A percentile compares a stretch with the other conserved stretches of the same genome.
Evolutionary conservation across 2,113 vertebrate species (phyloP).

Genomic region (Pitta sordida): DNA sequence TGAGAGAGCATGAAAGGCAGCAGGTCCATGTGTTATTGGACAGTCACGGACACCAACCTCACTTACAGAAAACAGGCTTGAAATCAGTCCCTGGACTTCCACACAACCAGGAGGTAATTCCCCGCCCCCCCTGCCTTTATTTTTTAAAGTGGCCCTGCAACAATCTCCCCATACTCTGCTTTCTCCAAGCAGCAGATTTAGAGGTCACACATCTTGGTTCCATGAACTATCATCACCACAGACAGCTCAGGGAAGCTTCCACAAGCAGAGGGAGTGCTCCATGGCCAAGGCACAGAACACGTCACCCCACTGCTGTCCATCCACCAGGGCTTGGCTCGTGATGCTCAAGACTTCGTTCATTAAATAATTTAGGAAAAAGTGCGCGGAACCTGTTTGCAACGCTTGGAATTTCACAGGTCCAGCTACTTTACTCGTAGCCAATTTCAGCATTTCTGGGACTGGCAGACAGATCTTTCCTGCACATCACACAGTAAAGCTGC

Average conservation of each 20-base stretch:
- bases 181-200: not conserved
- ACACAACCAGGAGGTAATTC: not conserved
- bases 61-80: conserved; percentile 65
- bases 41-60: conserved; percentile 83
- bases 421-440: not conserved
- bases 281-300: not conserved
- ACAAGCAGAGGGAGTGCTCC: not conserved
- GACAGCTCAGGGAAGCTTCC: not conserved
- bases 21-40: conserved; percentile 77
- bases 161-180: not conserved
- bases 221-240: not conserved
- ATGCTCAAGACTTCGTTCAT: not conserved
- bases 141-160: not conserved
- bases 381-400: not conserved
- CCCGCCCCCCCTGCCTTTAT: not conserved
- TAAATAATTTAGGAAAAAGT: not conserved
- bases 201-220: not conserved
- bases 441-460: conserved; percentile 54
- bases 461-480: not conserved
- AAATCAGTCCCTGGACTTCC: not conserved
- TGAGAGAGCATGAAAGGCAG: conserved; percentile 74
- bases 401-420: not conserved
- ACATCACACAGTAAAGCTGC: not conserved
- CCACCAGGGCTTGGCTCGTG: not conserved
- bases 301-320: not conserved